Conservation (phyloP, 2,888 invertebrate species). For the Micoletzkya japonica region DNA sequence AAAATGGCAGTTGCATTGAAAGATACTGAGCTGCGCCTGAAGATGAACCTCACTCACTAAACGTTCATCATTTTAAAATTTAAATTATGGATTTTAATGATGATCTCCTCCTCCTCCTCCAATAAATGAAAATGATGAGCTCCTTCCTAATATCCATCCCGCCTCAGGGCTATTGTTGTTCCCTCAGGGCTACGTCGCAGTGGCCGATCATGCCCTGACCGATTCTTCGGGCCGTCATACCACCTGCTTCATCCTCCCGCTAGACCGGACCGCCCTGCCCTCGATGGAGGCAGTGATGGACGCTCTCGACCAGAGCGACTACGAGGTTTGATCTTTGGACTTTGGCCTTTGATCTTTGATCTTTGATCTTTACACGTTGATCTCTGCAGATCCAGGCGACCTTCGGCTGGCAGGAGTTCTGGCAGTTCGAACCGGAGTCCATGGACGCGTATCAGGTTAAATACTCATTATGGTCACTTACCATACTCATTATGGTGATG, state of each 20-base stretch:
- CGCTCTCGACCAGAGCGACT: conserved; percentile 49
- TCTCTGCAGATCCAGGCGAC: conserved; percentile 51
- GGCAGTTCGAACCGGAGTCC: conserved; percentile 60
- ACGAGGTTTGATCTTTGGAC: conserved; percentile 39
- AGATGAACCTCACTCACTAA: no score
- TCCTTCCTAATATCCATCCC: no score
- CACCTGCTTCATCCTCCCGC: conserved; percentile 55
- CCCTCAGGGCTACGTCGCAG: conserved; percentile 50
- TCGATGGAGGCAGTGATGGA: conserved; percentile 52
- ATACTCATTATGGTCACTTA: no score
- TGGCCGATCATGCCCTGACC: conserved; percentile 61
- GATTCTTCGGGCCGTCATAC: conserved; percentile 53
- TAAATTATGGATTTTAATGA: background rate
- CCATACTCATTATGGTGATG: no score
- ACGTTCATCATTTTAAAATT: background rate
- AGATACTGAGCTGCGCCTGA: no score
- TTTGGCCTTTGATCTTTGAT: background rate
- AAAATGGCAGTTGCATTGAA: no score
- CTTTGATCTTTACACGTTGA: background rate
- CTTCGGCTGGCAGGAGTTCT: conserved; percentile 63
- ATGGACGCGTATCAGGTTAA: conserved; percentile 46
- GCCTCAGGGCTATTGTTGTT: background rate
- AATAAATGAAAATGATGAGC: no score
- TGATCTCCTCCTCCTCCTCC: no score
- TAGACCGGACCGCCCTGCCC: conserved; percentile 57